Percentiles rank a stretch among this genome's conserved stretches.
These are phyloP conservation scores for Trichopria drosophilae DNA, from an alignment of 2,888 invertebrate genomes.

Conservation along the genomic window DNA sequence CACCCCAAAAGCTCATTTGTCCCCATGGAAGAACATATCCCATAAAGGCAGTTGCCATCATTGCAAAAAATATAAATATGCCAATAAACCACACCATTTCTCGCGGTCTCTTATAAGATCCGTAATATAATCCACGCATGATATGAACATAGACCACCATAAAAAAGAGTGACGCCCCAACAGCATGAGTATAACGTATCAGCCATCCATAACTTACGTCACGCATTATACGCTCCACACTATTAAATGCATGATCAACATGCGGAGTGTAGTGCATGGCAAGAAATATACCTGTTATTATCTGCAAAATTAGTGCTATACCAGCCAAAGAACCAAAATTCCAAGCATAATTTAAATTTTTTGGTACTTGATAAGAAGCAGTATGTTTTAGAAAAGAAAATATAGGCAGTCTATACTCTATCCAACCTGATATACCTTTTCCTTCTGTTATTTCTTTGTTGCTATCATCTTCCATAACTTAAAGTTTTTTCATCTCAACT, in stretches of 20 bases:
- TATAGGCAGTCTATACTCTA: slow-evolving; percentile 22
- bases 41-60: slow-evolving; percentile 28
- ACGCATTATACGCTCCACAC: slow-evolving; percentile 23
- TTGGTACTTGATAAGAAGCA: slow-evolving; percentile 18
- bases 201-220: slow-evolving; percentile 24
- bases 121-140: slow-evolving; percentile 23
- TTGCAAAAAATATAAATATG: slow-evolving; percentile 22
- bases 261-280: slow-evolving; percentile 27
- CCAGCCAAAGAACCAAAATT: slow-evolving; percentile 24
- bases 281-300: slow-evolving; percentile 24
- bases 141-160: slow-evolving; percentile 26
- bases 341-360: slow-evolving; percentile 20
- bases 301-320: slow-evolving; percentile 16
- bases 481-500: slow-evolving; percentile 25
- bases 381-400: slow-evolving; percentile 22
- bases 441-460: slow-evolving; percentile 21
- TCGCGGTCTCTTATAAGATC: slow-evolving; percentile 22
- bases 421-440: slow-evolving; percentile 25
- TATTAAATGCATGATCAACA: slow-evolving; percentile 23
- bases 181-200: slow-evolving; percentile 23
- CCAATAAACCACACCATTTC: slow-evolving; percentile 25
- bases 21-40: slow-evolving; percentile 29
- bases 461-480: slow-evolving; percentile 24
- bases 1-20: slow-evolving; percentile 29
- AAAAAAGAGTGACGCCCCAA: slow-evolving; percentile 25